Evolutionary conservation across 1,140 invertebrate species (phyloP), one percentile per base, ranked within the genome.

Genomic region (Hylaeus anthracinus): DNA sequence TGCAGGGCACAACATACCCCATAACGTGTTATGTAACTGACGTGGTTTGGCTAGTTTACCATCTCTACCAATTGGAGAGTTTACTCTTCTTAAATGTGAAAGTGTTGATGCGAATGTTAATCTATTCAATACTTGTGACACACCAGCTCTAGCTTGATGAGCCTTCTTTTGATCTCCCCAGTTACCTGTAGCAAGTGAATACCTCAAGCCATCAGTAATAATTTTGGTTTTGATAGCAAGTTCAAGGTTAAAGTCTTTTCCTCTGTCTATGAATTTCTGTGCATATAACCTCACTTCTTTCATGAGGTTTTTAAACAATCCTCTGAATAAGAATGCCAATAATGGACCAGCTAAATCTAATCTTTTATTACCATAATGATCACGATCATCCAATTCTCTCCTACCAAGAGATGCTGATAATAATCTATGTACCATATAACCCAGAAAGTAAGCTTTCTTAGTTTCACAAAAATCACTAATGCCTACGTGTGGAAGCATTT

Each of bases 111-210:
- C 99, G 94, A 99, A 99, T 9, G 99, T 99, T 63, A 99, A 94
- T 82, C 99, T 95, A 90, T 99, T 99, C 92, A 99, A 97, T 91
- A 98, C 98, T 94, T 98, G 98, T 74, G 97, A 97, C 14, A 98
- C 97, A 51, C 98, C 98, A 84, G 98, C 98, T 93, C 98, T 95
- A 6, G 98, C 97, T 94, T 99, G 98, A 96, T 99, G 99, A 80
- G 99, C 99, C 93, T 99, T 99, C 92, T 99, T 99, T 93, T 99
- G 99, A 92, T 99, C 99, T 56, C 99, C 99, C 99, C 99, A 99
- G 93, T 99, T 99, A 51, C 99, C 99, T 58, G 99, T 99, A 88
- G 99, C 99, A 83, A 99, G 94, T 0, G 99, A 99, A 92, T 99
- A 99, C 84, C 98, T 95, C 41, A 99, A 94, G n/a, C 99, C 99